phyloP scores from a whole-genome alignment of 2,888 invertebrate species.

The Corbicula japonica region DNA sequence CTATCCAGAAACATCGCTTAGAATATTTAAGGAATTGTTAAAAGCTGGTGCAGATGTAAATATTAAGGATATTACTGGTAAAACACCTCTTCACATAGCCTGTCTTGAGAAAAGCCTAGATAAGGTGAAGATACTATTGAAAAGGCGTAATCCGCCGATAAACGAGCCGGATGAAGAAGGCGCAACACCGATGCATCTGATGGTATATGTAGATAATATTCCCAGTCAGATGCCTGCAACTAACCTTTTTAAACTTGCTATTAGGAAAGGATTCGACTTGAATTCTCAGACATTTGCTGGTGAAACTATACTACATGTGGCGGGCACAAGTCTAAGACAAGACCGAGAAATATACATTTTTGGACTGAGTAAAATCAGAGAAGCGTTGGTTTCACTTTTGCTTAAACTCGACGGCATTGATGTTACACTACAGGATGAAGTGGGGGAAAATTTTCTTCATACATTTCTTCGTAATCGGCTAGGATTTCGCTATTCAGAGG shows the following conservation, averaged over 20 bases:
- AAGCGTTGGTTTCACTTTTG: too few species aligned
- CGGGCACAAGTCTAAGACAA: not conserved
- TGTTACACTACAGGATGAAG: not conserved
- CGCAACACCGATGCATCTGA: not conserved
- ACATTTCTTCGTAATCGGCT: too few species aligned
- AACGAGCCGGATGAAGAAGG: too few species aligned
- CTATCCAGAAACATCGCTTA: too few species aligned
- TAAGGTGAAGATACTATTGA: not conserved
- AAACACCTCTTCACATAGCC: not conserved
- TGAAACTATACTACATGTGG: conserved; percentile 1
- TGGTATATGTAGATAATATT: not conserved
- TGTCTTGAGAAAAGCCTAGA: not conserved
- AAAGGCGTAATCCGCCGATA: not conserved
- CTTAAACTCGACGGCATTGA: conserved; percentile 1
- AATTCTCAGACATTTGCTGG: not conserved
- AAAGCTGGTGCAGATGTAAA: not conserved
- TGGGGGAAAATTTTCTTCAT: not conserved
- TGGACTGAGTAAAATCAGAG: not conserved
- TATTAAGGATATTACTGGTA: not conserved
- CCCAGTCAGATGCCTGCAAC: not conserved
- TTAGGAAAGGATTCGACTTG: not conserved
- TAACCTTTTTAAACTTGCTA: not conserved
- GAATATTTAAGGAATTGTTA: too few species aligned
- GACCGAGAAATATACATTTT: not conserved
- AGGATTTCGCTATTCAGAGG: too few species aligned